Percentiles rank a stretch among this genome's conserved stretches.
These are phyloP conservation scores for Lypha dubia DNA, from an alignment of 2,888 invertebrate genomes.

Conservation along the genomic window DNA sequence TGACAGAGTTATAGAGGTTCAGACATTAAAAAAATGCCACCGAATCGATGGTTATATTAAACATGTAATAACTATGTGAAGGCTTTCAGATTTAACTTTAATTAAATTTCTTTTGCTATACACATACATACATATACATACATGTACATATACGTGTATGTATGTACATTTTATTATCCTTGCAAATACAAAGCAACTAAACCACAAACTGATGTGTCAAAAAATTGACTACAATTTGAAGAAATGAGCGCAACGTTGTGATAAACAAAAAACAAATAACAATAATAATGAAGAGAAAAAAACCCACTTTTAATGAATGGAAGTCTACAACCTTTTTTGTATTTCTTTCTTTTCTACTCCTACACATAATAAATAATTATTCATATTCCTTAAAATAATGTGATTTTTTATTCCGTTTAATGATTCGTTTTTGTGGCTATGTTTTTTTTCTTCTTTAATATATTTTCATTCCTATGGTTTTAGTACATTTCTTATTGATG, in stretches of 20 bases:
- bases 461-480: slow-evolving; percentile 47
- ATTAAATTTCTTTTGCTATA: too few species aligned
- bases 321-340: slow-evolving; percentile 53
- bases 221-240: slow-evolving; percentile 23
- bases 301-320: slow-evolving; percentile 57
- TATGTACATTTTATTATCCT: not conserved
- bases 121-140: too few species aligned
- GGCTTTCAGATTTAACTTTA: too few species aligned
- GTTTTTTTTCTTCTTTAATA: not conserved
- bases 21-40: too few species aligned
- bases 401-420: slow-evolving; percentile 48
- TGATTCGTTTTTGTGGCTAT: slow-evolving; percentile 24
- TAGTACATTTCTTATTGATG: slow-evolving; percentile 45
- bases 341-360: slow-evolving; percentile 28
- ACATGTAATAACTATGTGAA: too few species aligned
- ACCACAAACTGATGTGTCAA: slow-evolving; percentile 42
- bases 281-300: not conserved
- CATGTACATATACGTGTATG: not conserved
- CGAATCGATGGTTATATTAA: too few species aligned
- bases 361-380: slow-evolving; percentile 49
- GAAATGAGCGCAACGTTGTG: not conserved
- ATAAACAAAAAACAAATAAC: not conserved
- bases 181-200: slow-evolving; percentile 7
- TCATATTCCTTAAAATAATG: slow-evolving; percentile 56
- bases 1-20: too few species aligned